phyloP scores from a whole-genome alignment of 2,797 vertebrate genomes.

The Oreortyx pictus region DNA sequence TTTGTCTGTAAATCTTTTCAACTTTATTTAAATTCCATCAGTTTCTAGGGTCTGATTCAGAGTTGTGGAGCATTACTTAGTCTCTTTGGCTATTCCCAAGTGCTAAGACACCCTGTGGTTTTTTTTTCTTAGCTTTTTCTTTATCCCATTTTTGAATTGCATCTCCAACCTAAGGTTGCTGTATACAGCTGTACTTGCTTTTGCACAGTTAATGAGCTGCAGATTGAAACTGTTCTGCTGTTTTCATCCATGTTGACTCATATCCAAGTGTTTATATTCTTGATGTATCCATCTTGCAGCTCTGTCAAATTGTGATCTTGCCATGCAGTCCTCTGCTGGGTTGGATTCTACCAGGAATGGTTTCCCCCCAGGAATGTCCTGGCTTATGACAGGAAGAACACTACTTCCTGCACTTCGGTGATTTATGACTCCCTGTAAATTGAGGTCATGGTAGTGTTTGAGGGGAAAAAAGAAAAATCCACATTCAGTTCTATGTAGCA shows the following conservation, averaged over 20 bases:
- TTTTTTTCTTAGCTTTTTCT: neutral
- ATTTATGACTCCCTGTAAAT: neutral
- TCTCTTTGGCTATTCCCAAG: neutral
- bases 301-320: neutral
- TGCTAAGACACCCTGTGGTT: neutral
- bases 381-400: neutral
- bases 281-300: neutral
- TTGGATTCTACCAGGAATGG: neutral
- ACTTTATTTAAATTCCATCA: neutral
- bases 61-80: neutral
- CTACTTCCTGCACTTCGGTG: neutral
- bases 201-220: neutral
- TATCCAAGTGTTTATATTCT: neutral
- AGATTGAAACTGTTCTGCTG: neutral
- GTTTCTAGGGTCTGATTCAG: neutral
- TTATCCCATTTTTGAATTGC: neutral
- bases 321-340: neutral
- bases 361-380: neutral
- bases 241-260: neutral
- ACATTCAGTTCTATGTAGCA: neutral
- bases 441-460: neutral
- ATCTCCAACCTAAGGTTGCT: neutral
- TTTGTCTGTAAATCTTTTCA: neutral
- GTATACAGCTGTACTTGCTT: neutral
- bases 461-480: neutral